phyloP scores from a whole-genome alignment of 2,113 vertebrate species.

The Varanus salvator region DNA sequence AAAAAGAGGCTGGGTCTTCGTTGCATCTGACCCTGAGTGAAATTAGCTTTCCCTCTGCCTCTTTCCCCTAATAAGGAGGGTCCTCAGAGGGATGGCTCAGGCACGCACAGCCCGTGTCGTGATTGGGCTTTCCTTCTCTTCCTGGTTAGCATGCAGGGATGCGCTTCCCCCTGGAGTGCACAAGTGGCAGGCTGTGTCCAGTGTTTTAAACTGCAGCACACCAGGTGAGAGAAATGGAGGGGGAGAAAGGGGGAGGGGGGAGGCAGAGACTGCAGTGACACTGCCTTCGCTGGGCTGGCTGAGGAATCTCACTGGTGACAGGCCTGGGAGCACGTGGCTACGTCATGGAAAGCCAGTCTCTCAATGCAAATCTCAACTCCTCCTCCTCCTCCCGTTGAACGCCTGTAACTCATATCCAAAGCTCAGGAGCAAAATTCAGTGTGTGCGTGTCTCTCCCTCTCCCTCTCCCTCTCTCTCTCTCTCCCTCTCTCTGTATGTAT shows the following conservation, averaged over 20 bases:
- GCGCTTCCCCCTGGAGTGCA: slow-evolving; percentile 9
- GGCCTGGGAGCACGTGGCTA: slow-evolving; percentile 88
- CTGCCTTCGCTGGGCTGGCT: slow-evolving; percentile 68
- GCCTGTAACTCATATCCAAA: slow-evolving; percentile 81
- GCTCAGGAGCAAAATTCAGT: slow-evolving; percentile 79
- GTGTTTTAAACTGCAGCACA: slow-evolving; percentile 34
- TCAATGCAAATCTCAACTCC: slow-evolving; percentile 86
- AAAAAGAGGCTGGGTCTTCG: neutral
- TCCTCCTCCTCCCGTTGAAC: slow-evolving; percentile 80
- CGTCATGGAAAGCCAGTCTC: slow-evolving; percentile 90
- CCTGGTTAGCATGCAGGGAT: slow-evolving; percentile 1
- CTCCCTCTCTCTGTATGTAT: neutral
- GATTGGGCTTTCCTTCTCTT: neutral
- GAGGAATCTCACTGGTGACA: slow-evolving; percentile 83
- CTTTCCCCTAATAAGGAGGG: neutral
- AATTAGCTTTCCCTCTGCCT: neutral
- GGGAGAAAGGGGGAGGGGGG: neutral
- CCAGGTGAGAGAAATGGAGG: slow-evolving; percentile 3
- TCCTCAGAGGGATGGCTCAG: neutral
- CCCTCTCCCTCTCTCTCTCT: neutral
- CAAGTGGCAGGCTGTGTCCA: slow-evolving; percentile 26
- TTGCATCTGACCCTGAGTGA: neutral
- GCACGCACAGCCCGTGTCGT: neutral
- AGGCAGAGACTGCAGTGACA: slow-evolving; percentile 65
- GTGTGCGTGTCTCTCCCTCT: neutral